Base-by-base conservation (phyloP, 2,113 vertebrate genomes). In the Rhinoderma darwinii region DNA sequence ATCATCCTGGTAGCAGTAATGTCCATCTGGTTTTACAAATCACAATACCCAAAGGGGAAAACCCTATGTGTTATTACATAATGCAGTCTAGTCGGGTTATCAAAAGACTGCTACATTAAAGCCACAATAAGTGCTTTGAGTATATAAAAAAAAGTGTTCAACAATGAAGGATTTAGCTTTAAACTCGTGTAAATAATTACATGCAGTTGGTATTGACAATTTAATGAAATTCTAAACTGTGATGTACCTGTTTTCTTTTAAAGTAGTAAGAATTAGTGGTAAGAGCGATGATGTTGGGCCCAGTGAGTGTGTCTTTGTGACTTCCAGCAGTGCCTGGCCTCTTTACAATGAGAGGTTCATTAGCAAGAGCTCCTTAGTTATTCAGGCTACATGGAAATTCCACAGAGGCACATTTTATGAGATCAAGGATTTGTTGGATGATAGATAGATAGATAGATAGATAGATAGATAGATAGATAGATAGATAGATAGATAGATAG, bases 311-410 rank as follows among this genome's bases (percentile, higher is more conserved):
- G 51, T 83, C 43, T 83, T 47, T 50, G 66, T 68, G 39, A 68
- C 25, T 43, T 86, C 44, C 32, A 51, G 43, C n/a, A 22, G 63
- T 9, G 66, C 17, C 66, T 37, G 6, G 35, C 1, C 44, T 72
- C 27, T 56, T 7, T 47, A n/a, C 61, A 73, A n/a, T 73, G 35
- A 20, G 66, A 54, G 3, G 22, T 82, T 1, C 35, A 56, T 59
- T 41, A 73, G 50, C 72, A 0, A 27, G 18, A 50, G 25, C 63
- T 51, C 81, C 72, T 11, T 44, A 0, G 0, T 0, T 4, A 37
- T 0, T 0, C 0, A 14, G 0, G 43, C 0, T 6, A 4, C 39
- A 41, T n/a, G 47, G 37, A 44, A 2, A 27, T 27, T 44, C 22
- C 4, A 75, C 22, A 15, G 14, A 75, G 72, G 41, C 25, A 43